A percentile compares a stretch with the other conserved stretches of the same genome.
These are phyloP conservation scores for Diplosoma virens DNA, from an alignment of 23 tunicate species.

Conservation along the genomic window DNA sequence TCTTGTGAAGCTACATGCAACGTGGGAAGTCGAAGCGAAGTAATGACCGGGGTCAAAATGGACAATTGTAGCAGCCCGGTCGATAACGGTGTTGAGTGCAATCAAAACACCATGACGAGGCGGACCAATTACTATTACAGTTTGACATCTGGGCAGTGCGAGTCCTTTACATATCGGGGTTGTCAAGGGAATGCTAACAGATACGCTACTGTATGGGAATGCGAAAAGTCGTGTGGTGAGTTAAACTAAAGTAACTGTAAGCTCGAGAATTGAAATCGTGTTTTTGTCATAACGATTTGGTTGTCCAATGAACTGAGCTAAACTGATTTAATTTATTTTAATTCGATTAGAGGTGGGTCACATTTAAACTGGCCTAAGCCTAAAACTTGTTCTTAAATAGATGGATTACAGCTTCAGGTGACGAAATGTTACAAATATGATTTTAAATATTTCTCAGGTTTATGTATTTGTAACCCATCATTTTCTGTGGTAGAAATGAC, in stretches of 20 bases:
- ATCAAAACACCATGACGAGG: background rate
- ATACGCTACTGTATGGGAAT: background rate
- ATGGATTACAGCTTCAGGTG: too few species aligned
- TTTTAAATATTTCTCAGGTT: too few species aligned
- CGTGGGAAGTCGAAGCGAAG: background rate
- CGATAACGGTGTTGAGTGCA: background rate
- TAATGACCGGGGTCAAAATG: too few species aligned
- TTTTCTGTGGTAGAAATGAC: too few species aligned
- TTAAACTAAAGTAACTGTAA: background rate
- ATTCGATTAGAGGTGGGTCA: too few species aligned
- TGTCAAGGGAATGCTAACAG: slow-evolving; percentile 1
- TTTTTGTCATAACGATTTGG: too few species aligned
- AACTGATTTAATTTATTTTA: too few species aligned
- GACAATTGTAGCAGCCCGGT: background rate
- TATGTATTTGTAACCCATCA: too few species aligned
- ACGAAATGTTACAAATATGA: too few species aligned
- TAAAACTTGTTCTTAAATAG: too few species aligned
- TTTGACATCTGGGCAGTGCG: background rate
- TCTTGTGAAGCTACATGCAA: background rate
- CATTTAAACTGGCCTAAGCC: too few species aligned
- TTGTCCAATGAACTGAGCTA: too few species aligned
- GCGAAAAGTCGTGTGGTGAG: slow-evolving; percentile 12
- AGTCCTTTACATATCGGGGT: background rate
- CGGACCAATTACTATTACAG: background rate
- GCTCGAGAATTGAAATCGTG: background rate